Conservation (phyloP, 2,113 vertebrate genomes). For the Ceyx cyanopectus region DNA sequence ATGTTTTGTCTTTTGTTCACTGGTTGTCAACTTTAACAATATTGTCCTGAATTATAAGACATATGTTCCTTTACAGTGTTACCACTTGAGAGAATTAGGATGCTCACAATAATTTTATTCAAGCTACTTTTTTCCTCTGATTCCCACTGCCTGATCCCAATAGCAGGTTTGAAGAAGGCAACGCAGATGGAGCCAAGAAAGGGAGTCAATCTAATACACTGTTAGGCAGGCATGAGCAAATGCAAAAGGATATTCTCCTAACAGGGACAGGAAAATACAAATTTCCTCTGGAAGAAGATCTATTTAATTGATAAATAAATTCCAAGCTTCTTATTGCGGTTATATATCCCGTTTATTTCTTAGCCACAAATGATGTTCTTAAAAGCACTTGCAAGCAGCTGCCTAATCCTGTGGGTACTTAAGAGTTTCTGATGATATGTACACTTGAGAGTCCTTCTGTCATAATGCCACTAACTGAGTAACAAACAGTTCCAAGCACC, state of each 20-base stretch:
- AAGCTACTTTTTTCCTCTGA: background rate
- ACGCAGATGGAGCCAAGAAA: background rate
- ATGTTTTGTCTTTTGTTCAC: background rate
- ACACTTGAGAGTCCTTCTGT: fast-evolving
- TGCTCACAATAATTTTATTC: background rate
- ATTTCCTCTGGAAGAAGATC: background rate
- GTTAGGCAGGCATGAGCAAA: background rate
- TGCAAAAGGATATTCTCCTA: background rate
- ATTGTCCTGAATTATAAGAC: background rate
- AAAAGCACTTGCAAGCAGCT: background rate
- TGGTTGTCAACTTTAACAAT: background rate
- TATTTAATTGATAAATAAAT: background rate
- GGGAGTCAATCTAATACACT: background rate
- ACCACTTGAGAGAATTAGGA: background rate
- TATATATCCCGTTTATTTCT: background rate
- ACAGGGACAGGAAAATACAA: background rate
- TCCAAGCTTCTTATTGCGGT: background rate
- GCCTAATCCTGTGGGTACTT: background rate
- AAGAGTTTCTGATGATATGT: background rate
- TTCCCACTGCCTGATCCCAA: background rate
- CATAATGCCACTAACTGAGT: background rate
- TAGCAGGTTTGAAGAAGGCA: background rate
- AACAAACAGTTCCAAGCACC: background rate
- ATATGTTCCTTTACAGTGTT: background rate
- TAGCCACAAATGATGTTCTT: background rate